A percentile compares a stretch with the other conserved stretches of the same genome.
Evolutionary conservation across 2,797 vertebrate genomes (phyloP).

Genomic region (Cetoscarus ocellatus): DNA sequence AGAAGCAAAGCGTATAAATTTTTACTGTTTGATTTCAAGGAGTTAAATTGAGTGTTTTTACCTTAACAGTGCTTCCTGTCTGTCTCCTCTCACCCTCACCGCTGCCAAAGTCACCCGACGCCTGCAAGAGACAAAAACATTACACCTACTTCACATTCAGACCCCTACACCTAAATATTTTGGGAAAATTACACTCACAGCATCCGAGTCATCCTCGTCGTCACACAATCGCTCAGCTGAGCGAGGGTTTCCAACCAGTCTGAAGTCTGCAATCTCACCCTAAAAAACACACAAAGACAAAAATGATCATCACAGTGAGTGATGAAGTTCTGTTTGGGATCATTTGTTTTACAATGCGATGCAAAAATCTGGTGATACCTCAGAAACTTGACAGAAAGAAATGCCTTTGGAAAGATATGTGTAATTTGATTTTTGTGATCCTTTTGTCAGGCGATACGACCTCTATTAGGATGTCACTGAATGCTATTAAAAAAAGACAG

Average conservation of each 20-base stretch:
- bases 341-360: too few relatives aligned
- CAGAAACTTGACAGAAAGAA: too few relatives aligned
- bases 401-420: too few relatives aligned
- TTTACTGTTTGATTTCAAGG: too few relatives aligned
- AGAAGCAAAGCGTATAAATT: too few relatives aligned
- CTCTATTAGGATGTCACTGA: too few relatives aligned
- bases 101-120: slow-evolving; percentile 80
- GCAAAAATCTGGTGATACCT: too few relatives aligned
- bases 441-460: too few relatives aligned
- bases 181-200: slow-evolving; percentile 58
- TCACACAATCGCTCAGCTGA: slow-evolving; percentile 86
- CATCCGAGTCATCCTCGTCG: slow-evolving; percentile 87
- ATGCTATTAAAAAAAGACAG: too few relatives aligned
- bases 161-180: not conserved
- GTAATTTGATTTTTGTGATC: too few relatives aligned
- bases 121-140: slow-evolving; percentile 45
- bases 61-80: slow-evolving; percentile 40
- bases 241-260: slow-evolving; percentile 82
- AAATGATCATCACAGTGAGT: not conserved
- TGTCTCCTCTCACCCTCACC: slow-evolving; percentile 54
- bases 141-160: not conserved
- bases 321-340: too few relatives aligned
- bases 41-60: slow-evolving; percentile 16
- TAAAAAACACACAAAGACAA: slow-evolving; percentile 55
- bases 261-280: slow-evolving; percentile 90